Conservation (phyloP, 2,113 vertebrate species). For the Megaceryle torquata region DNA sequence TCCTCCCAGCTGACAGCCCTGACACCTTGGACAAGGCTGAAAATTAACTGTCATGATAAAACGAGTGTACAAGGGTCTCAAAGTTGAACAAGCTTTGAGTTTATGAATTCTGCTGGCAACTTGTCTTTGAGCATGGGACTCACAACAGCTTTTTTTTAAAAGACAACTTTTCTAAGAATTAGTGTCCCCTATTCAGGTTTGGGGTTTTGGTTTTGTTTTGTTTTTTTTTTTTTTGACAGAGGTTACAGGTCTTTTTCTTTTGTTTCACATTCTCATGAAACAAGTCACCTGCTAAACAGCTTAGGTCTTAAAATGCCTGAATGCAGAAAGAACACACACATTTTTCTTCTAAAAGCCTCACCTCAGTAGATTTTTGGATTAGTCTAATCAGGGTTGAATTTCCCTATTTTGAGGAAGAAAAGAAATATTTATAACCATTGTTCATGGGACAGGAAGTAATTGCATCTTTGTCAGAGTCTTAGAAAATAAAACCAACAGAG, state of each 20-base stretch:
- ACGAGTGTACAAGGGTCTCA: neutral
- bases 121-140: neutral
- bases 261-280: neutral
- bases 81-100: neutral
- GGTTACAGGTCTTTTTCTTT: neutral
- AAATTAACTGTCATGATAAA: slow-evolving; percentile 47
- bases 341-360: neutral
- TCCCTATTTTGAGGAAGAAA: neutral
- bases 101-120: neutral
- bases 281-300: slow-evolving; percentile 40
- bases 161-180: neutral
- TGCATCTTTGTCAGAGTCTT: neutral
- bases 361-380: neutral
- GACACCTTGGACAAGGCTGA: slow-evolving; percentile 32
- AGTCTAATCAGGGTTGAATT: neutral
- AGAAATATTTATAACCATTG: neutral
- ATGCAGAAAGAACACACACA: neutral
- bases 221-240: neutral
- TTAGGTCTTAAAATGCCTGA: slow-evolving; percentile 17
- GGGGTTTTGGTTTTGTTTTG: too few relatives aligned
- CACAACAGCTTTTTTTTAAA: neutral
- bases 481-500: neutral
- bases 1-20: slow-evolving; percentile 40
- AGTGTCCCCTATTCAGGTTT: neutral
- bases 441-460: neutral